Evolutionary conservation across 37 sponge, comb jelly and placozoan genomes (phyloP).

Genomic region (Crambe crambe): DNA sequence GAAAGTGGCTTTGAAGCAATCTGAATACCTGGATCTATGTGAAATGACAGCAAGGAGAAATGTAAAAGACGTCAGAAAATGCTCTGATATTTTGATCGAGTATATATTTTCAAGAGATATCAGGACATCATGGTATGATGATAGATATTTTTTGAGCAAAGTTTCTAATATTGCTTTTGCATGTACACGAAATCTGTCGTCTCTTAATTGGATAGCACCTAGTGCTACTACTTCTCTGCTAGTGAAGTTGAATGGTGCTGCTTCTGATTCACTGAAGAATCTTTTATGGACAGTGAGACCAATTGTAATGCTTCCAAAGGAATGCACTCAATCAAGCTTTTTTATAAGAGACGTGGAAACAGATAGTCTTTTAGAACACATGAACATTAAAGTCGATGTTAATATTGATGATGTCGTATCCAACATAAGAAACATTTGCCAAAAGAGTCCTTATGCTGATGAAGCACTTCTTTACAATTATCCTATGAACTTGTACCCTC

Average conservation of each 20-base stretch:
- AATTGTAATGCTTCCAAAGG: slow-evolving; percentile 12
- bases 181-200: neutral
- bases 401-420: slow-evolving; percentile 29
- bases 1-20: neutral
- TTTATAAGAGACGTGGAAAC: neutral
- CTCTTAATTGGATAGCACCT: slow-evolving; percentile 35
- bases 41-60: neutral
- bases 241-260: slow-evolving; percentile 11
- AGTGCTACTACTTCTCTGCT: neutral
- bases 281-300: slow-evolving; percentile 62
- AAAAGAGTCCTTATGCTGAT: neutral
- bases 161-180: slow-evolving; percentile 44
- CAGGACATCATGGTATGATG: slow-evolving; percentile 2
- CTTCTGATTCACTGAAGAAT: neutral
- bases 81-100: slow-evolving; percentile 24
- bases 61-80: neutral
- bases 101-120: slow-evolving; percentile 32
- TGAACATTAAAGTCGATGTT: neutral
- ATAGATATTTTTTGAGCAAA: neutral
- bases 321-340: neutral
- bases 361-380: neutral
- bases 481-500: neutral
- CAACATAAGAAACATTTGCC: slow-evolving; percentile 34
- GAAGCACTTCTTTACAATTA: slow-evolving; percentile 25
- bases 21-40: slow-evolving; percentile 31